Conservation (phyloP, 2,888 invertebrate species). For the Pristionchus mayeri region DNA sequence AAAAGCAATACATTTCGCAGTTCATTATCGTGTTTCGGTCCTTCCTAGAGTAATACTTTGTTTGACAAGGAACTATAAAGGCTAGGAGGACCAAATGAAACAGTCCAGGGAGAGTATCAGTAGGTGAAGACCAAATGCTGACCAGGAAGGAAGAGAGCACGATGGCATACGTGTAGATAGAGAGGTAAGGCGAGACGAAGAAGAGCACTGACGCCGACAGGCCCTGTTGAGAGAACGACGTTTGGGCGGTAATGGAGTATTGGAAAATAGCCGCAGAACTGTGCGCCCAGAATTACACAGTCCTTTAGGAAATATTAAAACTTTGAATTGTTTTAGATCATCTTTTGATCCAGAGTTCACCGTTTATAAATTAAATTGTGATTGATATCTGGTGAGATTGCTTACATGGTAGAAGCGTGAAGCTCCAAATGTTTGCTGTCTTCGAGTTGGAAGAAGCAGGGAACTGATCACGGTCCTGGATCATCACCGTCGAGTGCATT, state of each 20-base stretch:
- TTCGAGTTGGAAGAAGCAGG: background rate
- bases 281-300: too few species aligned
- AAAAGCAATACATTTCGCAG: background rate
- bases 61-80: too few species aligned
- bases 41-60: too few species aligned
- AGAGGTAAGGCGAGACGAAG: constrained; percentile 14
- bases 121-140: background rate
- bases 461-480: constrained; percentile 34
- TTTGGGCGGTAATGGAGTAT: background rate
- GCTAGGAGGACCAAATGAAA: too few species aligned
- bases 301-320: too few species aligned
- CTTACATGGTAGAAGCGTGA: constrained; percentile 38
- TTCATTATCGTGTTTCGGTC: background rate
- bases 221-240: background rate
- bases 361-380: background rate
- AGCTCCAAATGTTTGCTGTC: constrained; percentile 8
- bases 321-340: background rate
- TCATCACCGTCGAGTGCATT: too few species aligned
- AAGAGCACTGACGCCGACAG: constrained; percentile 11
- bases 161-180: background rate
- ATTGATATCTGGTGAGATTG: background rate
- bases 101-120: too few species aligned
- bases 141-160: constrained; percentile 17
- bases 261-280: too few species aligned
- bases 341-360: background rate